Base-by-base conservation (phyloP, 2,113 vertebrate species). In the Tachysurus fulvidraco region DNA sequence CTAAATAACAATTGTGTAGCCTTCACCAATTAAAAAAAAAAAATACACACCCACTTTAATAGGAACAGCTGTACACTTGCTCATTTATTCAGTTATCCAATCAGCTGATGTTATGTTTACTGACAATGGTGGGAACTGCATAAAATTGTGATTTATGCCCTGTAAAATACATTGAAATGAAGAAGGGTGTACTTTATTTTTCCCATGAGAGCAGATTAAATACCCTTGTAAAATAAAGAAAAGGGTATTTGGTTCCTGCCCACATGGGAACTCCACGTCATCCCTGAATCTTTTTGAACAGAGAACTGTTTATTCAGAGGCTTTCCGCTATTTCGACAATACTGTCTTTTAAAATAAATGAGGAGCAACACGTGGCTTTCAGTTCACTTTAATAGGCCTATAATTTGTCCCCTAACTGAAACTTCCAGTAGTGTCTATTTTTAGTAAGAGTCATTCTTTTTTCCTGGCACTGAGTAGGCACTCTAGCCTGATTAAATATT, bases 371-470 rank as follows among this genome's bases (percentile, higher is more conserved):
- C 36, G 54, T 71, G 52, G 4, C 57, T 11, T 69, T 83, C 44
- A 12, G 41, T 52, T 84, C 17, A n/a, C 10, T 83, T 57, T 67
- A 69, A 69, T 23, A 71, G 52, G 28, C n/a, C 79, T 36, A 69
- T 8, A 30, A 60, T 89, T 55, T 67, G 50, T 69, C 60, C 78
- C 19, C n/a, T 80, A 55, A 30, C 16, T 28, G 64, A 86, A 86
- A 89, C 79, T 89, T 87, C 84, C 74, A 87, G 83, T 59, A 81
- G 54, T 46, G 23, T 73, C 88, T 89, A 89, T 89, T 83, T 86
- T 87, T 87, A 73, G 83, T 82, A 57, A 54, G 77, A 30, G 54
- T 76, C 83, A 83, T 87, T 62, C 78, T 62, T 87, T 87, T 87
- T 89, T 87, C 85, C 88, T 83, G 83, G 86, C 86, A 85, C 59